A percentile compares a stretch with the other conserved stretches of the same genome.
Conservation (phyloP, 2,888 invertebrate genomes). For the Apomyelois bistriatella region DNA sequence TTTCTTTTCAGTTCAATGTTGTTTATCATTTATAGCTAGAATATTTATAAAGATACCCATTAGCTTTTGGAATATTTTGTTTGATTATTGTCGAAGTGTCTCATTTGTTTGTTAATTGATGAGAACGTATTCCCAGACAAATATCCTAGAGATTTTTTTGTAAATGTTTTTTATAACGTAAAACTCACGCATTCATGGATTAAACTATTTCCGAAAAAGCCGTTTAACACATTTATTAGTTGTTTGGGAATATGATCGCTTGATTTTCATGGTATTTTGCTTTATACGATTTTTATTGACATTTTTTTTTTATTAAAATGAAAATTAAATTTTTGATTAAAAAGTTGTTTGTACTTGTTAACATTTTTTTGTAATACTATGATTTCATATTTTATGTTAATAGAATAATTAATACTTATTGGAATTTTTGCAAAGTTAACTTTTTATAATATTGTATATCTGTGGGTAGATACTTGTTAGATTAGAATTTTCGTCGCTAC, state of each 20-base stretch:
- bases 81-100: neutral
- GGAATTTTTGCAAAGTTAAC: conserved; percentile 18
- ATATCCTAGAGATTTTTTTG: neutral
- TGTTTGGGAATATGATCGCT: neutral
- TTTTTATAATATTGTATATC: conserved; percentile 20
- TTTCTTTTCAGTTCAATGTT: neutral
- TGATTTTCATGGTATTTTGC: conserved; percentile 11
- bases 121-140: neutral
- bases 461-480: conserved; percentile 18
- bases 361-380: conserved; percentile 1
- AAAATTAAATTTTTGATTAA: neutral
- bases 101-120: neutral
- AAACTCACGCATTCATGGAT: no score
- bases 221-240: neutral
- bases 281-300: conserved; percentile 4
- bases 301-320: neutral
- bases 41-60: neutral
- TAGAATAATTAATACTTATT: conserved; percentile 14
- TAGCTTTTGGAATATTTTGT: neutral
- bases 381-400: neutral
- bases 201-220: no score
- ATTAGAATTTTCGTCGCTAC: conserved; percentile 1
- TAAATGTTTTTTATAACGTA: neutral
- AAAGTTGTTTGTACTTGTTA: conserved; percentile 3
- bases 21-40: no score